Conservation (phyloP, 2,888 invertebrate species). For the Luperina nickerlii region DNA sequence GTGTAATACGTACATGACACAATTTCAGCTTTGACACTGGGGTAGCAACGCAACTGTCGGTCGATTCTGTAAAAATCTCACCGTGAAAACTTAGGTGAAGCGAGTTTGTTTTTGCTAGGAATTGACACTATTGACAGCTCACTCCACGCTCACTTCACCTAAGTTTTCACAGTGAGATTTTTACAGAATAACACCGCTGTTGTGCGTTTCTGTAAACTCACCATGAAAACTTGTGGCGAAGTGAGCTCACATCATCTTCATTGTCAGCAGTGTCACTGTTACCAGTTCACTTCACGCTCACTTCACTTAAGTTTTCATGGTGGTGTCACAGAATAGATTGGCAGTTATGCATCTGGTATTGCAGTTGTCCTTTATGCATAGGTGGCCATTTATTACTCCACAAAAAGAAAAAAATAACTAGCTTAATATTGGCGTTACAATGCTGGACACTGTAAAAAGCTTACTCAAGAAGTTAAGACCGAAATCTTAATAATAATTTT, state of each 20-base stretch:
- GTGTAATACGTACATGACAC: not conserved
- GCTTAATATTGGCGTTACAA: not conserved
- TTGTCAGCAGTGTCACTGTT: no score
- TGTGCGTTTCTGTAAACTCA: not conserved
- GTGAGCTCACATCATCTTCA: no score
- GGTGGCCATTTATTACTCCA: no score
- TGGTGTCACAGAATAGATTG: not conserved
- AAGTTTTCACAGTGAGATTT: no score
- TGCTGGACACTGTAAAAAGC: not conserved
- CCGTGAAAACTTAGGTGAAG: no score
- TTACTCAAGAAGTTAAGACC: not conserved
- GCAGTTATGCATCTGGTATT: not conserved
- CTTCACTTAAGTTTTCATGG: not conserved
- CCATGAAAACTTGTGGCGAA: no score
- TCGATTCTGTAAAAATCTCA: no score
- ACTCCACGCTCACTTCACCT: no score
- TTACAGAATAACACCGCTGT: no score
- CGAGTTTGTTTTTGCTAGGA: no score
- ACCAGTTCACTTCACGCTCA: not conserved
- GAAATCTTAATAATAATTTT: not conserved
- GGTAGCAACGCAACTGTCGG: not conserved
- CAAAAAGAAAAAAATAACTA: not conserved
- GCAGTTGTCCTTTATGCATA: not conserved
- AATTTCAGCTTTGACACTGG: not conserved
- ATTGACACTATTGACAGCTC: no score